These are phyloP conservation scores for Calameuta pallipes DNA, from an alignment of 2,888 invertebrate genomes.

Conservation along the genomic window DNA sequence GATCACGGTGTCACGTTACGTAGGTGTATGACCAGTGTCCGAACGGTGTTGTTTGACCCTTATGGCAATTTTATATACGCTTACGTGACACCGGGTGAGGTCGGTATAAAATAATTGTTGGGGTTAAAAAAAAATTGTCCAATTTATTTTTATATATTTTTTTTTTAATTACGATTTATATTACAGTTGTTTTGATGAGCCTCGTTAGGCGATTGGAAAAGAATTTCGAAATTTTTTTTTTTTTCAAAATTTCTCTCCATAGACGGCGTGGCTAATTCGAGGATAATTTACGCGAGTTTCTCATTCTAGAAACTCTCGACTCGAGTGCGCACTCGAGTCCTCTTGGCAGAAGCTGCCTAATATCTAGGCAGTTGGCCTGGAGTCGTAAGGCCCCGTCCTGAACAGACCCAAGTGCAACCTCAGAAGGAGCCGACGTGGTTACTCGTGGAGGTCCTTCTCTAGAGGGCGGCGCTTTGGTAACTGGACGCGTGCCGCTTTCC, in stretches of 20 bases:
- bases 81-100: conserved; percentile 19
- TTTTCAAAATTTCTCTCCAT: not conserved
- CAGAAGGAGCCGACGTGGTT: not conserved
- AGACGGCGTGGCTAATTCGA: conserved; percentile 33
- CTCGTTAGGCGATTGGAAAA: not conserved
- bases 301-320: conserved; percentile 6
- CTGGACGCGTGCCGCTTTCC: conserved; percentile 58
- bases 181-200: not conserved
- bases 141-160: not conserved
- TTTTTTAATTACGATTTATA: not conserved
- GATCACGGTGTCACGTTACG: conserved; percentile 34
- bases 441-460: conserved; percentile 20
- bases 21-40: conserved; percentile 18
- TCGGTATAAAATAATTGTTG: conserved; percentile 7
- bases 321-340: conserved; percentile 9
- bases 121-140: not conserved
- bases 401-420: not conserved
- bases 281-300: conserved; percentile 4
- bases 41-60: conserved; percentile 51
- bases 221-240: not conserved
- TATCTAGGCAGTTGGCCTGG: conserved; percentile 4
- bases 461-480: conserved; percentile 61
- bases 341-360: conserved; percentile 7
- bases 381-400: not conserved
- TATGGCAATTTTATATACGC: conserved; percentile 29